These are phyloP conservation scores for Hemaris fuciformis DNA, from an alignment of 2,888 invertebrate species.

Conservation along the genomic window DNA sequence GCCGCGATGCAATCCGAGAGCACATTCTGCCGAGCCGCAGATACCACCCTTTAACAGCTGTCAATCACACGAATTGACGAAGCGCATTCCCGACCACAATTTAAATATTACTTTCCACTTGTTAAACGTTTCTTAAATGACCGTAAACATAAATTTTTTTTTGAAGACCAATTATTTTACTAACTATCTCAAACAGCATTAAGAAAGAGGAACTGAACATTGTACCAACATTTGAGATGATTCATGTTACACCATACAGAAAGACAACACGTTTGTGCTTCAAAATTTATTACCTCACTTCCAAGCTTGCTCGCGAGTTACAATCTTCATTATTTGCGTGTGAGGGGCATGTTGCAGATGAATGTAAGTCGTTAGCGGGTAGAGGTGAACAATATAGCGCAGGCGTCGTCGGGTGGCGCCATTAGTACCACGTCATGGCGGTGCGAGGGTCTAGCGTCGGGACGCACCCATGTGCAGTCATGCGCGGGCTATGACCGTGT, in stretches of 20 bases:
- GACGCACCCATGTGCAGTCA: neutral
- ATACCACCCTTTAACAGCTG: conserved; percentile 8
- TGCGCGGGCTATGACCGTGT: neutral
- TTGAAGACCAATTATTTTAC: neutral
- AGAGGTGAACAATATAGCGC: conserved; percentile 33
- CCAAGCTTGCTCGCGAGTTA: neutral
- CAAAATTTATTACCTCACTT: neutral
- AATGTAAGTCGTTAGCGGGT: conserved; percentile 29
- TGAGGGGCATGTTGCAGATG: conserved; percentile 7
- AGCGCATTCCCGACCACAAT: neutral
- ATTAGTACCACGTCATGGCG: conserved; percentile 46
- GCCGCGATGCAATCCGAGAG: conserved; percentile 11
- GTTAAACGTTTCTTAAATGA: neutral
- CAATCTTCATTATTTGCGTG: conserved; percentile 8
- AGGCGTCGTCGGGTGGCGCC: conserved; percentile 45
- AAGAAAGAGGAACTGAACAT: neutral
- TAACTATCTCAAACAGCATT: neutral
- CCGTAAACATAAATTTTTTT: neutral
- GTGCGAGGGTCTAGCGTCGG: neutral
- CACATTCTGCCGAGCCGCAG: conserved; percentile 10
- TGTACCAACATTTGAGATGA: neutral
- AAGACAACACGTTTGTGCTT: conserved; percentile 5
- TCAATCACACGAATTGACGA: conserved; percentile 11
- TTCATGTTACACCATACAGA: neutral
- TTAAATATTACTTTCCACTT: neutral